Conservation (phyloP, 2,888 invertebrate genomes). For the Idaea biselata region DNA sequence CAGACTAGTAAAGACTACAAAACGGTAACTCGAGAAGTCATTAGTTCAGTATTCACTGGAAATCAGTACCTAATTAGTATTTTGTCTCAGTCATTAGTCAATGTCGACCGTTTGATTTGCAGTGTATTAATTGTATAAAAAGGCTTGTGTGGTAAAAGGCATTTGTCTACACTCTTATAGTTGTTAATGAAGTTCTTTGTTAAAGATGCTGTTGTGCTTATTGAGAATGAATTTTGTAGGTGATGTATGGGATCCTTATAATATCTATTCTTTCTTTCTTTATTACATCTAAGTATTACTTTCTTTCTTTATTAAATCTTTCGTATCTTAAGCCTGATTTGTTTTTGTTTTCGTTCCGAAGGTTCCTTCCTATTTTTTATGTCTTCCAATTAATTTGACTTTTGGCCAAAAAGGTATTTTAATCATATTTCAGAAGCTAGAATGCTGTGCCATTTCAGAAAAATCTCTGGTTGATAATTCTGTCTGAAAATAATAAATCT, state of each 20-base stretch:
- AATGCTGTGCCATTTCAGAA: too few species aligned
- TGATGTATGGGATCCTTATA: not conserved
- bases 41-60: not conserved
- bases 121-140: not conserved
- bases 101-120: constrained; percentile 1
- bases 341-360: too few species aligned
- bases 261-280: not conserved
- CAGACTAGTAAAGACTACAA: not conserved
- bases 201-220: not conserved
- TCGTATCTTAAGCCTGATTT: too few species aligned
- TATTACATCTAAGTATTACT: not conserved
- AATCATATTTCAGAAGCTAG: too few species aligned
- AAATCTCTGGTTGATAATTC: too few species aligned
- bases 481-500: too few species aligned
- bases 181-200: not conserved
- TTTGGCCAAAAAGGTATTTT: too few species aligned
- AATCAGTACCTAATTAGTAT: constrained; percentile 1
- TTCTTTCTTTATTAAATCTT: not conserved
- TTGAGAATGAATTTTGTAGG: not conserved
- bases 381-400: too few species aligned
- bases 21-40: not conserved
- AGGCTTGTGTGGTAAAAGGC: not conserved
- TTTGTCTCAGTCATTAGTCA: not conserved
- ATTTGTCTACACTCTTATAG: not conserved
- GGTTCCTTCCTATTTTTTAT: too few species aligned